phyloP scores from a whole-genome alignment of 2,113 vertebrate genomes.

The Agapornis roseicollis region DNA sequence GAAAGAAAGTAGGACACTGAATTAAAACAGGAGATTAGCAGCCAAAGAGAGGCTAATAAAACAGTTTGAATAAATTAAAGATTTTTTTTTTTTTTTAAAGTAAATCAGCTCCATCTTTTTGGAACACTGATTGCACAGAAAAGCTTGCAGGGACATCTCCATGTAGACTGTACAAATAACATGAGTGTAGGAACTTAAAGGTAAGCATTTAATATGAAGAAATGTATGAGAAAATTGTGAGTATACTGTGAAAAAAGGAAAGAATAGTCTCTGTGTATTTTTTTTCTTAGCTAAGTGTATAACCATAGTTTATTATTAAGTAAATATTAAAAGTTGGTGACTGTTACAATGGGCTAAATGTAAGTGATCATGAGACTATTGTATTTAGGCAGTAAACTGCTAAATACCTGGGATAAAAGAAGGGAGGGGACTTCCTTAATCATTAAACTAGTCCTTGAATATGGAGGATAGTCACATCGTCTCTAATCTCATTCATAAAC shows the following conservation, averaged over 20 bases:
- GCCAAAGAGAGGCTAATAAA: background rate
- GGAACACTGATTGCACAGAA: background rate
- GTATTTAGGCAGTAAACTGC: constrained; percentile 32
- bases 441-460: background rate
- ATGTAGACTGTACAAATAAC: background rate
- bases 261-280: background rate
- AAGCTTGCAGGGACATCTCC: background rate
- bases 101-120: background rate
- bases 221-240: background rate
- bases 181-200: background rate
- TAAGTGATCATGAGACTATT: background rate
- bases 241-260: background rate
- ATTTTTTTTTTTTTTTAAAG: background rate
- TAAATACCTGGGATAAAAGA: constrained; percentile 5
- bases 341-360: background rate
- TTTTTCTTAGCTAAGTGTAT: constrained; percentile 10
- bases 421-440: background rate
- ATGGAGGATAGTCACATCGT: background rate
- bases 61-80: background rate
- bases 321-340: constrained; percentile 27
- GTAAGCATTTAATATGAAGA: background rate
- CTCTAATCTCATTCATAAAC: constrained; percentile 49
- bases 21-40: background rate
- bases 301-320: background rate
- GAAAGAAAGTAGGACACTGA: background rate